Percentiles rank a stretch among this genome's conserved stretches.
Evolutionary conservation across 1,140 invertebrate species (phyloP).

Genomic region (Drosophila lacertosa): DNA sequence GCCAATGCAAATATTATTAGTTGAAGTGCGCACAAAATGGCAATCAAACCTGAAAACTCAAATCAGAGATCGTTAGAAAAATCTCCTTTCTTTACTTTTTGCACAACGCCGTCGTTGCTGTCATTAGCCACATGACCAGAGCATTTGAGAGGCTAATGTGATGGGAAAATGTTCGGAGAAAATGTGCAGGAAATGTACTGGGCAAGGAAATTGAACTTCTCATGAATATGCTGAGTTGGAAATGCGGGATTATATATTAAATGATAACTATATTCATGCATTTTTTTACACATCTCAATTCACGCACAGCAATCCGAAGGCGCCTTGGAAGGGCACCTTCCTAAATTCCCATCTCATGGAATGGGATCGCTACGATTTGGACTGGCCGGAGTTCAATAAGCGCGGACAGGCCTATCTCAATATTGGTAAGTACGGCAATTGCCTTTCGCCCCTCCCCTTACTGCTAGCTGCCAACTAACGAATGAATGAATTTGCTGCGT

Average conservation of each 20-base stretch:
- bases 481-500: background rate
- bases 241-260: too few species aligned
- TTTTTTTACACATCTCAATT: background rate
- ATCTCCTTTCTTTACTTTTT: conserved; percentile 23
- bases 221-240: background rate
- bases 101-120: conserved; percentile 7
- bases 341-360: conserved; percentile 86
- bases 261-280: too few species aligned
- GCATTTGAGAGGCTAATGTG: conserved; percentile 56
- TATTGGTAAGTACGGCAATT: conserved; percentile 87
- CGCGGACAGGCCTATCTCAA: conserved; percentile 90
- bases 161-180: background rate
- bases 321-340: conserved; percentile 86
- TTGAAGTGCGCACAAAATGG: conserved; percentile 56
- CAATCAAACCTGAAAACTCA: conserved; percentile 66
- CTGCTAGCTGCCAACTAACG: background rate
- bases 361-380: conserved; percentile 88
- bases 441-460: too few species aligned
- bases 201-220: background rate
- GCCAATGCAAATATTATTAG: conserved; percentile 76
- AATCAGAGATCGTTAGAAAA: conserved; percentile 71
- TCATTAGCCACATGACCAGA: conserved; percentile 46
- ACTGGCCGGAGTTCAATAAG: conserved; percentile 92
- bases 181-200: conserved; percentile 12
- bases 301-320: conserved; percentile 93